These are phyloP conservation scores for Anneissia japonica DNA, from an alignment of 35 echinoderm and acorn worm genomes.

Conservation along the genomic window DNA sequence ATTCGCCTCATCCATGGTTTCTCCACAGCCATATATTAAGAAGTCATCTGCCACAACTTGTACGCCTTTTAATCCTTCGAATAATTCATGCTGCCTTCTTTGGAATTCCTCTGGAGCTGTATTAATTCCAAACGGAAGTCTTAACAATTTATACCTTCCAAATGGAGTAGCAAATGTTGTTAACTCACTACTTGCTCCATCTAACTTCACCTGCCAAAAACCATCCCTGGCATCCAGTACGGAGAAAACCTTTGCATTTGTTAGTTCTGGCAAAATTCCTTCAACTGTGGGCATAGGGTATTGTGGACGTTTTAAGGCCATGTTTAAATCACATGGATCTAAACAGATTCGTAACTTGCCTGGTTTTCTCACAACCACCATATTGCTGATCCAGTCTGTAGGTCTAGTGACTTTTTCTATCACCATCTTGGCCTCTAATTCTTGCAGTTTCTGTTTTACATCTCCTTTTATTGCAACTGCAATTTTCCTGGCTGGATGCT, in stretches of 20 bases:
- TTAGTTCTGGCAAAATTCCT: conserved; percentile 21
- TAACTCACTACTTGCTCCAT: conserved; percentile 23
- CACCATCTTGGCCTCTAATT: not conserved
- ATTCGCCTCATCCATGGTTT: conserved; percentile 32
- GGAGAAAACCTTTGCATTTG: conserved; percentile 43
- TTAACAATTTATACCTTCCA: conserved; percentile 36
- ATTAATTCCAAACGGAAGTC: conserved; percentile 24
- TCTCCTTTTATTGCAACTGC: not conserved
- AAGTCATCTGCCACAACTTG: conserved; percentile 32
- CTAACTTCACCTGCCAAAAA: conserved; percentile 20
- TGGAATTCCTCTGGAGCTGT: conserved; percentile 44
- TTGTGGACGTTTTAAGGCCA: conserved; percentile 21
- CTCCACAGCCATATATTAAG: conserved; percentile 19
- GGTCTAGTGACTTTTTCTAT: not conserved
- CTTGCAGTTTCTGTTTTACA: not conserved
- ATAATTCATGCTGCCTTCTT: conserved; percentile 40
- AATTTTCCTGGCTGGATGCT: conserved; percentile 16
- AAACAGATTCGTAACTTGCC: conserved; percentile 6
- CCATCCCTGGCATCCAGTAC: conserved; percentile 37
- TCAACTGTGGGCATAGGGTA: conserved; percentile 38
- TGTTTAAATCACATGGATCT: conserved; percentile 38
- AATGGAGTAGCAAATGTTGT: conserved; percentile 50
- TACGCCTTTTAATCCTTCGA: conserved; percentile 28
- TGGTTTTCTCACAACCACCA: not conserved
- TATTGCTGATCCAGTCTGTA: conserved; percentile 10